Evolutionary conservation across 2,888 invertebrate species (phyloP), one percentile per base, ranked within the genome.

Genomic region (Stratiomys singularior): DNA sequence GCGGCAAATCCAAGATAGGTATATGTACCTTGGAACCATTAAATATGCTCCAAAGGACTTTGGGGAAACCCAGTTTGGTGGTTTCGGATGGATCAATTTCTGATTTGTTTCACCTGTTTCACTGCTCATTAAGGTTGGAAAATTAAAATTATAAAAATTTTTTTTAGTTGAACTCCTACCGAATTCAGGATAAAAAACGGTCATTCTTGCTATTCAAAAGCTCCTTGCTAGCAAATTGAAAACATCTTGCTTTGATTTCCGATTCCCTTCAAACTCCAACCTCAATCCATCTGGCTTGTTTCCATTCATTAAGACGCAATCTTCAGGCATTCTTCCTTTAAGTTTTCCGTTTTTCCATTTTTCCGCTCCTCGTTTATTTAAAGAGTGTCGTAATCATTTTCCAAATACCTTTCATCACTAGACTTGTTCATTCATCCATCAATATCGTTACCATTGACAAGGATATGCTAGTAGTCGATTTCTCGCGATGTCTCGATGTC

Each of bases 331-430:
- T 37, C 69, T 63, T 58, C 47, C 37, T 37, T 18, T 30, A 37
- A 25, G 23, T 72, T 56, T 44, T 37, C 30, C 44, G 56, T 37
- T 58, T 47, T 69, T n/a, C n/a, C n/a, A n/a, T n/a, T n/a, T 69
- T 69, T 66, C 21, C 66, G 25, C 18, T 52, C 52, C 23, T 21
- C 60, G 60, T 44, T 66, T 44, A 37, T 37, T 37, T 30, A 30
- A 1, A 69, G 58, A 56, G 56, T 56, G 77, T 58, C 67, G 77
- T 77, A 78, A 78, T 78, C 77, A 78, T 78, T 78, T 76, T 77
- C 52, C 77, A 69, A 72, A 76, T 66, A 77, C 23, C 63, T 76
- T 76, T 27, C 47, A 76, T 37, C 63, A 58, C 30, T 58, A 74
- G 47, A 46, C 27, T n/a, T n/a, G n/a, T n/a, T 69, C 47, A 72